Base-by-base conservation (phyloP, 2,113 vertebrate species). In the Cyphomyrus discorhynchus region DNA sequence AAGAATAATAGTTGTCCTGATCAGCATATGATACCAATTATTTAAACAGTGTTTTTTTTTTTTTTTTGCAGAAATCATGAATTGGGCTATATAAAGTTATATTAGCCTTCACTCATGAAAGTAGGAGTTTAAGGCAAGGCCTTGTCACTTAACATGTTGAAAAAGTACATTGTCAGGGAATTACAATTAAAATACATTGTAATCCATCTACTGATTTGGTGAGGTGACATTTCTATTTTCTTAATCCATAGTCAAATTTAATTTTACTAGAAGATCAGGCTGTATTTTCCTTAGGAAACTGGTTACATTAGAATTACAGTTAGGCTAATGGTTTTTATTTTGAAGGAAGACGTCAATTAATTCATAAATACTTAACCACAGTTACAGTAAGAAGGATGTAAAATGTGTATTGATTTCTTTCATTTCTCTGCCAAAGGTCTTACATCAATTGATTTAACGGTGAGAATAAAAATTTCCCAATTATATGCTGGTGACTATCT, bases 341-440 rank as follows among this genome's bases (percentile, higher is more conserved):
- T 93, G 92, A 93, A 86, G 39, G 91, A 92, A 91, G 90, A 94
- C 94, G 95, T 96, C 95, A 96, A 96, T 96, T 96, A 94, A 96
- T 96, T 95, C 95, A 96, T 96, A 95, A 96, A 96, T 96, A 96
- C 95, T 96, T 96, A 92, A 96, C 94, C 93, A 92, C 92, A 70
- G 94, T 96, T 96, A 96, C 96, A 94, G 95, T 96, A 96, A 93
- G 92, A 93, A 92, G 89, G 94, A 93, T 92, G 93, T 93, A 94
- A 95, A 93, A 95, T 95, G 94, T 94, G 88, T 95, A 96, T 96
- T 94, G 96, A 96, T 96, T 93, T 88, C 93, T 93, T 94, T 93
- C 93, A 95, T 93, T 96, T 95, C 94, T 93, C 94, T 91, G 91
- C 89, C 91, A 90, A 56, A 90, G 87, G 47, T 47, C 89, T 53